Evolutionary conservation across 2,113 vertebrate species (phyloP), one percentile per base, ranked within the genome.

Genomic region (Phyllostomus hastatus): DNA sequence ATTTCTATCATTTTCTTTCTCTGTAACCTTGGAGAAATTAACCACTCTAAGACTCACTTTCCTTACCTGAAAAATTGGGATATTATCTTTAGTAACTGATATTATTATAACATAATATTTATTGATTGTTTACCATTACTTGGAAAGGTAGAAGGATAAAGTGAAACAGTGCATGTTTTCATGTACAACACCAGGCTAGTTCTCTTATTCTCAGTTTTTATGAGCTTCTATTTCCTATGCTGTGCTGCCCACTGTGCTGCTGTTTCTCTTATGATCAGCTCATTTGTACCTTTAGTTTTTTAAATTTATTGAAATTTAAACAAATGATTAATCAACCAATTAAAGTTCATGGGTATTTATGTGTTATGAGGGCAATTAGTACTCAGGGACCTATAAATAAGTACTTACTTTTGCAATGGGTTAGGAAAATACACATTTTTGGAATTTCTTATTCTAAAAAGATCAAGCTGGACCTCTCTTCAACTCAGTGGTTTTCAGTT

Each of bases 251-350:
- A 26, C 7, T 43, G 14, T 31, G 11, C 15, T 82, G 70, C 4
- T 14, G 2, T 89, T 91, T 46, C 43, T 95, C 64, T 87, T 7
- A 41, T 50, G 4, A 75, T 38, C 38, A 90, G 16, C 26, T 90
- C 28, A 52, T 80, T 9, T 26, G 70, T 2, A 73, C 5, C 61
- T 35, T 80, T 38, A 64, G 5, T n/a, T 73, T 35, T 31, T 72
- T 95, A 64, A 69, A 75, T 50, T 95, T 54, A 50, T 80, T 73
- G 35, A 82, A n/a, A 33, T 88, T 89, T 52, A 88, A 97, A 66
- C 20, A 94, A 88, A 75, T 35, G 22, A 78, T 41, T 50, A n/a
- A 90, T 48, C 20, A 95, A 46, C 35, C 41, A 82, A 54, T 87
- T 81, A 78, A 88, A 67, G 15, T 80, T 33, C 4, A 73, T 7